Base-by-base conservation (phyloP, 1,140 invertebrate genomes). In the Magallana angulata region DNA sequence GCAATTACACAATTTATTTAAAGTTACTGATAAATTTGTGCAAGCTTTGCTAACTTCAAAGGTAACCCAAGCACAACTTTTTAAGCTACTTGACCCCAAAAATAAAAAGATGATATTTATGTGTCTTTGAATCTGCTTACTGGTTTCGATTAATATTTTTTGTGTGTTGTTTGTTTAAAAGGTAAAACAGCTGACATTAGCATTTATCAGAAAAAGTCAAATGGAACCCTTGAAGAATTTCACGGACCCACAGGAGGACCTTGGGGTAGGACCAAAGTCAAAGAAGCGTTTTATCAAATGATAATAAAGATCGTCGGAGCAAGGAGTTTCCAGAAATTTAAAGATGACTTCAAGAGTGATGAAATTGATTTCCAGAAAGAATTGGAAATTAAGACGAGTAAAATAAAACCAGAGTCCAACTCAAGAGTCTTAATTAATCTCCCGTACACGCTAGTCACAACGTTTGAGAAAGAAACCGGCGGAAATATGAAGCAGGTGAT, bases 101-200 rank as follows among this genome's bases (percentile, higher is more conserved):
- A n/a, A n/a, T n/a, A n/a, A n/a, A n/a, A n/a, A n/a, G n/a, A n/a
- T n/a, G n/a, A n/a, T n/a, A n/a, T n/a, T n/a, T n/a, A n/a, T n/a
- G n/a, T n/a, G n/a, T n/a, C n/a, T n/a, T n/a, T n/a, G n/a, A n/a
- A n/a, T n/a, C n/a, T n/a, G n/a, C n/a, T n/a, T n/a, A n/a, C n/a
- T n/a, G n/a, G n/a, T n/a, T n/a, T n/a, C n/a, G n/a, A n/a, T n/a
- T n/a, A n/a, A n/a, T n/a, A n/a, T n/a, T n/a, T n/a, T n/a, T n/a
- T n/a, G n/a, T 0, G 14, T 1, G 14, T 57, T 0, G 57, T 18
- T 1, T 14, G 6, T 8, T 30, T 62, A 85, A 82, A 16, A 91
- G 91, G 91, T 18, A 89, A 90, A 24, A 91, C 91, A 24, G 88
- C 85, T 81, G 91, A 91, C 82, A 88, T 90, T 7, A 91, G 90